Evolutionary conservation across 2,888 invertebrate genomes (phyloP).

Genomic region (Lycophotia porphyrea): DNA sequence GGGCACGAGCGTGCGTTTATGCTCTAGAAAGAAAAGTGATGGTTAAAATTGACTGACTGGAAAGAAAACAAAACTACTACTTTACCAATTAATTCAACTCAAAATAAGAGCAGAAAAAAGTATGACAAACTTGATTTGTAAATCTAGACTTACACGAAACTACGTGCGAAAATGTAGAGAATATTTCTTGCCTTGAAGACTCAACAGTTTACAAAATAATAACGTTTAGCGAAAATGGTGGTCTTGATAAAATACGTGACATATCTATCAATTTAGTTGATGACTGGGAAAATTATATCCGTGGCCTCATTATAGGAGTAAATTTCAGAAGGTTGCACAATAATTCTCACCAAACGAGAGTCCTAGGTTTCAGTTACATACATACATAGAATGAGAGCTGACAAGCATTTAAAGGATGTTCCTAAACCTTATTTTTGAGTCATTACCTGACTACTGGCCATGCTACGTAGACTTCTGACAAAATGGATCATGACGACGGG

Average conservation of each 20-base stretch:
- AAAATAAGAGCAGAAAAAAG: background rate
- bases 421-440: background rate
- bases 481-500: background rate
- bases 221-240: slow-evolving; percentile 7
- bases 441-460: background rate
- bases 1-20: too few species aligned
- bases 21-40: background rate
- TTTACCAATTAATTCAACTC: background rate
- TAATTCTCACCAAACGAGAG: background rate
- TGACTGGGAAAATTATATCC: slow-evolving; percentile 1
- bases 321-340: background rate
- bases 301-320: slow-evolving; percentile 9
- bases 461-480: background rate
- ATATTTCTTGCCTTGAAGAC: background rate
- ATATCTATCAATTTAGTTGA: slow-evolving; percentile 30
- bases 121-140: background rate
- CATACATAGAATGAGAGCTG: background rate
- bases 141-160: slow-evolving; percentile 10
- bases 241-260: slow-evolving; percentile 39
- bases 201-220: slow-evolving; percentile 39
- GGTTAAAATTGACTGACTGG: background rate
- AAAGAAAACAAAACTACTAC: background rate
- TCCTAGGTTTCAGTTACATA: background rate
- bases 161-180: slow-evolving; percentile 40
- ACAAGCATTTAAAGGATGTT: background rate